A percentile compares a stretch with the other conserved stretches of the same genome.
Evolutionary conservation across 2,113 vertebrate genomes (phyloP).

Genomic region (Tursiops truncatus): DNA sequence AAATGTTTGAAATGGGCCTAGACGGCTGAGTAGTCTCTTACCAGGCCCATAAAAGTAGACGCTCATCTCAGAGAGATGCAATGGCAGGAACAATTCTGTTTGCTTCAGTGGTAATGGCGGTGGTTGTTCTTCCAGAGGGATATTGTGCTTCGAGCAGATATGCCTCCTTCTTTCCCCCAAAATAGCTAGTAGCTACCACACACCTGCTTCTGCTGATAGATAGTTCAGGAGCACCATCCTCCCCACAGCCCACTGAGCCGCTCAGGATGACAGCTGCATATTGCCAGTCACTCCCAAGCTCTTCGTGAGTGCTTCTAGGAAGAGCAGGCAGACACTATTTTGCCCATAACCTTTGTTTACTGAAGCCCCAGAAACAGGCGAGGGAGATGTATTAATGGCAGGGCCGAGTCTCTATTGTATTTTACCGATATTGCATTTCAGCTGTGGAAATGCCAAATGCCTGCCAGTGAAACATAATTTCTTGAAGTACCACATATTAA

Average conservation of each 20-base stretch:
- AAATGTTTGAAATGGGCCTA: neutral
- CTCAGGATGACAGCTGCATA: neutral
- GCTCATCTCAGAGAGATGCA: neutral
- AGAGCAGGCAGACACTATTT: neutral
- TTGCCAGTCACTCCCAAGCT: neutral
- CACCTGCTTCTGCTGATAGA: neutral
- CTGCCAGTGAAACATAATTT: conserved; percentile 55
- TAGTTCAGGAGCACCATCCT: neutral
- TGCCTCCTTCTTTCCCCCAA: neutral
- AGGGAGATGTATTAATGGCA: neutral
- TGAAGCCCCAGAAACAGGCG: neutral
- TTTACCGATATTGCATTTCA: conserved; percentile 54
- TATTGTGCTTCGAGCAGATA: neutral
- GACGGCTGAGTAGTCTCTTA: neutral
- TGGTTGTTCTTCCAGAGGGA: neutral
- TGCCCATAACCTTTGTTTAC: neutral
- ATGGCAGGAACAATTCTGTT: neutral
- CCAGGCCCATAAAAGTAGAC: neutral
- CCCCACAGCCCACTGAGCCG: rapidly evolving
- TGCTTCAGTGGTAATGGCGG: neutral
- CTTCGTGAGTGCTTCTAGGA: neutral
- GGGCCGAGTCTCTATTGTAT: conserved; percentile 6
- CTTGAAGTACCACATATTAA: conserved; percentile 38
- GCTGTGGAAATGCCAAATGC: neutral
- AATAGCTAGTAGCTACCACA: neutral